Evolutionary conservation across 2,113 vertebrate genomes (phyloP).

Genomic region (Anseranas semipalmata): DNA sequence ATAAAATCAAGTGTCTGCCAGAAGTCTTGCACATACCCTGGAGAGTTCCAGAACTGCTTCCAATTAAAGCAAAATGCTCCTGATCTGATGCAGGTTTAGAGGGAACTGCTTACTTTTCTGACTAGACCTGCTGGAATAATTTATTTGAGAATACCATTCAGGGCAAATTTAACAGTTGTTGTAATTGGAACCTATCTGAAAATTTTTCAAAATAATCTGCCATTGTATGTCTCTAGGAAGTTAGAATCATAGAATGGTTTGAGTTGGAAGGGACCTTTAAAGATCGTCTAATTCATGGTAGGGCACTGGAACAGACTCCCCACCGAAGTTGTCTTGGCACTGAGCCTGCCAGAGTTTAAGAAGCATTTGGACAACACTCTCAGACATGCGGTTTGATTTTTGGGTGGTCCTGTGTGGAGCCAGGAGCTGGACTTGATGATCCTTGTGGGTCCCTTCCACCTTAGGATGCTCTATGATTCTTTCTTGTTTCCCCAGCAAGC

Average conservation of each 20-base stretch:
- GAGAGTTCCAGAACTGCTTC: conserved; percentile 11
- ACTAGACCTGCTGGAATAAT: not conserved
- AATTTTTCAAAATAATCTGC: not conserved
- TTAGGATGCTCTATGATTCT: no score
- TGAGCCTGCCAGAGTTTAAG: no score
- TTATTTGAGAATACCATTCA: not conserved
- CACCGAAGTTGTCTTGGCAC: no score
- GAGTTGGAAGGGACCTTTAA: not conserved
- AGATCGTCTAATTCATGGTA: not conserved
- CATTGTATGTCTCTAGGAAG: not conserved
- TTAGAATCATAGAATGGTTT: not conserved
- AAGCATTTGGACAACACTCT: no score
- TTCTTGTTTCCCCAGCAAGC: not conserved
- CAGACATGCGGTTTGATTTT: no score
- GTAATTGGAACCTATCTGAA: not conserved
- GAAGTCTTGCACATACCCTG: not conserved
- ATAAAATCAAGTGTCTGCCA: conserved; percentile 51
- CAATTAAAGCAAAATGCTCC: conserved; percentile 15
- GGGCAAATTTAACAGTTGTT: not conserved
- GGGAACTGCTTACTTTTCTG: conserved; percentile 7
- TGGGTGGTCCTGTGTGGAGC: no score
- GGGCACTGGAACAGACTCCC: no score
- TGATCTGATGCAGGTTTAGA: conserved; percentile 10
- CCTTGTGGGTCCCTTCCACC: no score
- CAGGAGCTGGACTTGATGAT: no score